phyloP scores from a whole-genome alignment of 2,888 invertebrate species.

The Eurytoma adleriae region DNA sequence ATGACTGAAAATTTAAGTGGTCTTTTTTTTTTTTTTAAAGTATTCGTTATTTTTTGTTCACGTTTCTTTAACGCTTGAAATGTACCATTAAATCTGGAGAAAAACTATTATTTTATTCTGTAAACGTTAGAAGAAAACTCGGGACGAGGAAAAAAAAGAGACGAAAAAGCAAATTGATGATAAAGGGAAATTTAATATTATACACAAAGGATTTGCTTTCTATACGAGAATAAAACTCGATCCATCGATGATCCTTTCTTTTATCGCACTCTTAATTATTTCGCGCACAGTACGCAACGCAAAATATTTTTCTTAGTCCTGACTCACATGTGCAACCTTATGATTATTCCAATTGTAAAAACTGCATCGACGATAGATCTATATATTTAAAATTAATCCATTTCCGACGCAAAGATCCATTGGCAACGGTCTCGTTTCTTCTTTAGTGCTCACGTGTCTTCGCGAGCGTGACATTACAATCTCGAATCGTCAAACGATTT shows the following conservation, averaged over 20 bases:
- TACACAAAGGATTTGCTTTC: slow-evolving; percentile 10
- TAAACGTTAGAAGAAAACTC: not conserved
- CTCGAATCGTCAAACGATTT: too few species aligned
- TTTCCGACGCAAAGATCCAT: too few species aligned
- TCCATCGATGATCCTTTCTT: slow-evolving; percentile 13
- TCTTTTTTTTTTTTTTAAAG: slow-evolving; percentile 16
- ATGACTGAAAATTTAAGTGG: slow-evolving; percentile 42
- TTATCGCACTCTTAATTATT: slow-evolving; percentile 12
- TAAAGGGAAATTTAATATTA: slow-evolving; percentile 9
- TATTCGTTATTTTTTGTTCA: slow-evolving; percentile 21
- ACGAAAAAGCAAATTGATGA: not conserved
- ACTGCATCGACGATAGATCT: not conserved
- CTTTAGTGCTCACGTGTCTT: too few species aligned
- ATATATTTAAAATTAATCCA: too few species aligned
- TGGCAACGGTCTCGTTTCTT: too few species aligned
- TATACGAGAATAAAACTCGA: slow-evolving; percentile 4
- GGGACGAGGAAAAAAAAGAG: not conserved
- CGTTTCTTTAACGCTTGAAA: slow-evolving; percentile 17
- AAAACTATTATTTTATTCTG: not conserved
- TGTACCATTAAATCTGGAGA: not conserved
- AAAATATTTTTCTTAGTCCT: not conserved
- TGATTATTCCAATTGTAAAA: slow-evolving; percentile 32
- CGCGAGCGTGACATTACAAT: too few species aligned
- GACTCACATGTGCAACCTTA: not conserved
- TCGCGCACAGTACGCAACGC: not conserved